These are phyloP conservation scores for Sycophaga agraensis DNA, from an alignment of 1,140 invertebrate genomes.

Conservation along the genomic window DNA sequence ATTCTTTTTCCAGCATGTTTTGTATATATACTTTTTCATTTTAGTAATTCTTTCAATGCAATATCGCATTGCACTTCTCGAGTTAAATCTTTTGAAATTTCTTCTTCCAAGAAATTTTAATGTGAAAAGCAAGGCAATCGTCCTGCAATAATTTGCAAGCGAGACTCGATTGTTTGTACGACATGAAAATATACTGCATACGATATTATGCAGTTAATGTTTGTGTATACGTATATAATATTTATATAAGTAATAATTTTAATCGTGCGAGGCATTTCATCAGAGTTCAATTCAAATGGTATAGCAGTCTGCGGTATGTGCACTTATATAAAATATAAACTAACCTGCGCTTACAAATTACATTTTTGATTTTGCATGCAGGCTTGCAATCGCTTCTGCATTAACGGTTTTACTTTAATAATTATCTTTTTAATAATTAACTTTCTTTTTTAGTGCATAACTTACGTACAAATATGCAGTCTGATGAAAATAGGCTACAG, in stretches of 20 bases:
- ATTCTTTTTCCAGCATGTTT: neutral
- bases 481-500: neutral
- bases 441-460: too few species aligned
- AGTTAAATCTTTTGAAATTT: conserved; percentile 5
- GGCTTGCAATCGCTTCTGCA: too few species aligned
- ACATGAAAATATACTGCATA: conserved; percentile 16
- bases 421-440: too few species aligned
- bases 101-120: neutral
- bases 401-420: too few species aligned
- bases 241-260: too few species aligned
- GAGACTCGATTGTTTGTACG: conserved; percentile 16
- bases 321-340: neutral
- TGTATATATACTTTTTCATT: conserved; percentile 1
- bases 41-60: neutral
- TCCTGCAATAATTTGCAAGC: conserved; percentile 10
- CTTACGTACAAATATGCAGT: too few species aligned
- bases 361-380: too few species aligned
- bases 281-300: conserved; percentile 1
- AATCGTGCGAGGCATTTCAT: conserved; percentile 10
- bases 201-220: too few species aligned
- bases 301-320: neutral
- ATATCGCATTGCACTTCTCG: conserved; percentile 10
- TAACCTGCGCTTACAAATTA: neutral
- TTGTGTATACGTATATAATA: neutral
- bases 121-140: conserved; percentile 21